Base-by-base conservation (phyloP, 2,888 invertebrate species). In the Notocelia uddmanniana region DNA sequence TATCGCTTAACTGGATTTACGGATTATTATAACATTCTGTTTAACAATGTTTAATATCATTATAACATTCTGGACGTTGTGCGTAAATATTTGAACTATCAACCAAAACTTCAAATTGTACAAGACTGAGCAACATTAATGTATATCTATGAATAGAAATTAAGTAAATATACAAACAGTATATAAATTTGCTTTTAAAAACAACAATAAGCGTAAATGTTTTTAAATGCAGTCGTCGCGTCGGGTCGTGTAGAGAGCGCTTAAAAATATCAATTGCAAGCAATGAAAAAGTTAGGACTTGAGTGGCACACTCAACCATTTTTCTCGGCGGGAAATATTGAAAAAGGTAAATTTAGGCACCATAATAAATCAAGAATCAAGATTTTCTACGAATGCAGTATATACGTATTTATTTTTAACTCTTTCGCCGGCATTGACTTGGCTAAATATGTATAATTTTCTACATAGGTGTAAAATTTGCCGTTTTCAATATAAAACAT, bases 141-240 rank as follows among this genome's bases (percentile, higher is more conserved):
- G 37, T 57, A 64, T 54, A 15, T 55, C 21, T 58, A 55, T 55
- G 9, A 26, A 62, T 58, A 67, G 18, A 52, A 37, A 68, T 21
- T 21, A 50, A 59, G n/a, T n/a, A n/a, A n/a, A n/a, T 34, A 68
- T 59, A 34, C 37, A 68, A 68, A 68, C 34, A 37, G 37, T 52
- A 23, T 13, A 59, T 68, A 68, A 68, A 68, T 54, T 60, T 60
- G 60, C 59, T 18, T 45, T 68, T 60, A 41, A 68, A 60, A 68
- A 45, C 19, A 68, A 68, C 52, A 54, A 64, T 52, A 64, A 68
- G 60, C 68, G 59, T 50, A 52, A 59, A 55, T 11, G 10, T 59
- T 45, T 34, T 48, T 37, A 21, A 34, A 45, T n/a, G 15, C 37
- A 13, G 3, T 41, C 15, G 15, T 41, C 15, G 15, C n/a, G 45